These are phyloP conservation scores for Mellilla xanthometata DNA, from an alignment of 2,888 invertebrate genomes.

Conservation along the genomic window DNA sequence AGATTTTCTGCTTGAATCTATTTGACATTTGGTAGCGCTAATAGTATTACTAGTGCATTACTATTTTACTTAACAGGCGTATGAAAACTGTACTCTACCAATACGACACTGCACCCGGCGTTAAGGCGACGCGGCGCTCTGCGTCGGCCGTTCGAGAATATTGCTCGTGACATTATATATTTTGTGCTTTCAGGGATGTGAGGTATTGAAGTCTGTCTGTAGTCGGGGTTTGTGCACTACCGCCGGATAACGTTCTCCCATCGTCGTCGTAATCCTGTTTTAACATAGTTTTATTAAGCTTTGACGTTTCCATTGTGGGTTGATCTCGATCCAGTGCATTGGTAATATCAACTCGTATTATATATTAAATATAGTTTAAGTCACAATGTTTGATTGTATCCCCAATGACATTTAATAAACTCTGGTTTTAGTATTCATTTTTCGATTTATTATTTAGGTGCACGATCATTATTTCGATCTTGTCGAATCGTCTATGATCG, in stretches of 20 bases:
- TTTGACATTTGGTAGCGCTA: too few relatives aligned
- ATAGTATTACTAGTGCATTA: too few relatives aligned
- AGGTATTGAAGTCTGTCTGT: slow-evolving; percentile 61
- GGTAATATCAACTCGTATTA: slow-evolving; percentile 47
- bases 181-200: slow-evolving; percentile 67
- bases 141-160: slow-evolving; percentile 11
- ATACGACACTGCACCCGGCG: slow-evolving; percentile 27
- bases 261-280: slow-evolving; percentile 33
- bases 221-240: slow-evolving; percentile 59
- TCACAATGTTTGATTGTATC: slow-evolving; percentile 56
- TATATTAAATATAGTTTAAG: slow-evolving; percentile 66
- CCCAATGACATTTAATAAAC: slow-evolving; percentile 56
- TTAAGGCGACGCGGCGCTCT: slow-evolving; percentile 15
- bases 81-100: slow-evolving; percentile 43
- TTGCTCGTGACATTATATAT: slow-evolving; percentile 40
- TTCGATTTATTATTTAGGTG: slow-evolving; percentile 15
- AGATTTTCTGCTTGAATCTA: too few relatives aligned
- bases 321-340: slow-evolving; percentile 50
- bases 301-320: slow-evolving; percentile 39
- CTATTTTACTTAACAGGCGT: neutral
- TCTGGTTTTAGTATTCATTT: slow-evolving; percentile 38
- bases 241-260: slow-evolving; percentile 52
- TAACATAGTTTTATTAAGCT: slow-evolving; percentile 33
- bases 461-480: slow-evolving; percentile 4
- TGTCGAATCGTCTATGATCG: slow-evolving; percentile 8